Evolutionary conservation across 2,113 vertebrate genomes (phyloP).

Genomic region (Lagopus leucura): DNA sequence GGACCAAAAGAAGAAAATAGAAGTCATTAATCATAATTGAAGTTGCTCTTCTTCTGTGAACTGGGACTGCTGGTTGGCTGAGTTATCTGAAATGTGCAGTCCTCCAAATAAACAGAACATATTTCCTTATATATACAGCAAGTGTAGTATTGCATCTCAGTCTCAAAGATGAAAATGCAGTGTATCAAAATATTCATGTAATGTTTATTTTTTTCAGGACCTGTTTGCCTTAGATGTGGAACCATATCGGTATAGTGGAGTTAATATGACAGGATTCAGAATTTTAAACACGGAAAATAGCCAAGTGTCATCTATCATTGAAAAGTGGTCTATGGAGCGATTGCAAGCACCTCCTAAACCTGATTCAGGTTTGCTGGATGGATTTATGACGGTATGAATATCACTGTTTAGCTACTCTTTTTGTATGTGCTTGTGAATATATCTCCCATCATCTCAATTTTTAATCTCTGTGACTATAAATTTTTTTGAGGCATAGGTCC

Average conservation of each 20-base stretch:
- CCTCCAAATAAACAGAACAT: neutral
- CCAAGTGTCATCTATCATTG: slow-evolving; percentile 96
- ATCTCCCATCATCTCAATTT: neutral
- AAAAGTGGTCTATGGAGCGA: slow-evolving; percentile 99
- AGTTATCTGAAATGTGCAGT: neutral
- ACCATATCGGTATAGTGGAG: slow-evolving; percentile 95
- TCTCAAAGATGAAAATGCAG: neutral
- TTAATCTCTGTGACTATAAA: neutral
- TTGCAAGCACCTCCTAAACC: slow-evolving; percentile 97
- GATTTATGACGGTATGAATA: slow-evolving; percentile 97
- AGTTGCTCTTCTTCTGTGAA: neutral
- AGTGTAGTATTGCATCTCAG: neutral
- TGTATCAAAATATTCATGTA: neutral
- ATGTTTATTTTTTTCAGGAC: slow-evolving; percentile 80
- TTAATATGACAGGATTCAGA: slow-evolving; percentile 98
- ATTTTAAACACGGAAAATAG: slow-evolving; percentile 97
- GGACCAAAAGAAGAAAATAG: neutral
- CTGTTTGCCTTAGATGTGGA: slow-evolving; percentile 97
- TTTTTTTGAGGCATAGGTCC: neutral
- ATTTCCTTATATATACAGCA: neutral
- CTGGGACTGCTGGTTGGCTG: neutral
- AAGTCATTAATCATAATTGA: neutral
- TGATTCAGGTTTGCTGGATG: slow-evolving; percentile 97
- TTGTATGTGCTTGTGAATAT: neutral
- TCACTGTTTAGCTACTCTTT: slow-evolving; percentile 11